Base-by-base conservation (phyloP, 2,797 vertebrate species). In the Cygnus olor region DNA sequence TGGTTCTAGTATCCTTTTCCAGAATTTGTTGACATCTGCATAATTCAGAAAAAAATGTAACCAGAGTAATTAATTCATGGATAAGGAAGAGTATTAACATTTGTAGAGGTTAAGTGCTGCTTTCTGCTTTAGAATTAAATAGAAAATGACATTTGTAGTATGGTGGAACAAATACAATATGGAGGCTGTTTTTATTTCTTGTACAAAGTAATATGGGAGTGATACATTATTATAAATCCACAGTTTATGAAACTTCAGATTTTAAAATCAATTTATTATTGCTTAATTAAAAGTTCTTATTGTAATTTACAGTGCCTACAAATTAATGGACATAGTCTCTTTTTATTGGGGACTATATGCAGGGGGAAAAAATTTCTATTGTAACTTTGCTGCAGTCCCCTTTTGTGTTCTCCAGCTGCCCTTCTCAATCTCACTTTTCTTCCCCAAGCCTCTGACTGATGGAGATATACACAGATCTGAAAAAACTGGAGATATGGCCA, bases 371-470 rank as follows among this genome's bases (percentile, higher is more conserved):
- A 71, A 25, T 21, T 66, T 89, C 11, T 57, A 1, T 82, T 60
- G 28, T 91, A 51, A 54, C 80, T 91, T 66, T 88, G 53, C 60
- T 84, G 70, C 88, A 86, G 10, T 87, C 57, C 68, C 66, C 32
- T 68, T 82, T 42, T 47, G 38, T 57, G 56, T 90, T 16, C 70
- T 93, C 20, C 80, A 83, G 84, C 74, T 87, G 72, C 92, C 91
- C 69, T 95, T 70, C 51, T 96, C 66, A 91, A 56, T 93, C 83
- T 95, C 63, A 28, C 64, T 95, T 96, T 94, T 94, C 61, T 92
- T 97, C 80, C 78, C 71, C 53, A 95, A 94, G 88, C 85, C 34
- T 93, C 88, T 94, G 95, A 87, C 81, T 95, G 95, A 74, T 90
- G 94, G 92, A 92, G 79, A 68, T 78, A 90, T 6, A 70, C 53